phyloP scores from a whole-genome alignment of 92 coral and sea anemone species.

The Blastomussa wellsi region DNA sequence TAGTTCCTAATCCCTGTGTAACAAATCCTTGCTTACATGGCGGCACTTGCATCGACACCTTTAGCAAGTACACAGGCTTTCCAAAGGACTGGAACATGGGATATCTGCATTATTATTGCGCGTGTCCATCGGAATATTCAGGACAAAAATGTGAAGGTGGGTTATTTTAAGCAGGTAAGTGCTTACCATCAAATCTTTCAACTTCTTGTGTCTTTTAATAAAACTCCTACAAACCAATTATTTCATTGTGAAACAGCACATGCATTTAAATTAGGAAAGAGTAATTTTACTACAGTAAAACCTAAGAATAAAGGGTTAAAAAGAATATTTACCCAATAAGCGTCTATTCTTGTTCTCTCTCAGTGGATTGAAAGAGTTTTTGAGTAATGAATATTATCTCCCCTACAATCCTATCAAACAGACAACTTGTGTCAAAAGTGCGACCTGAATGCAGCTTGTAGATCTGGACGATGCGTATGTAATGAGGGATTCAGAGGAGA shows the following conservation, averaged over 20 bases:
- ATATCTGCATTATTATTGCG: conserved; percentile 73
- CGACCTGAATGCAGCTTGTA: conserved; percentile 76
- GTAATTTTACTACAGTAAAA: too few species aligned
- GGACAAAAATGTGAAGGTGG: conserved; percentile 76
- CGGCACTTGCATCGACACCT: conserved; percentile 87
- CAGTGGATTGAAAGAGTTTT: too few species aligned
- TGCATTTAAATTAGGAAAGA: too few species aligned
- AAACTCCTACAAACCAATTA: too few species aligned
- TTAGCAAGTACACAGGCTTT: conserved; percentile 86
- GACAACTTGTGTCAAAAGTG: conserved; percentile 74
- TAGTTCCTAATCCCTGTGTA: conserved; percentile 93
- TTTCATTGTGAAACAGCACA: too few species aligned
- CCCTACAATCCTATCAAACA: conserved; percentile 19
- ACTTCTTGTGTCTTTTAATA: too few species aligned
- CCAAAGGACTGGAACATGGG: conserved; percentile 88
- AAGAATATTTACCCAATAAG: neutral
- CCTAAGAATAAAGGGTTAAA: too few species aligned
- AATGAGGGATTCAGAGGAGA: conserved; percentile 80
- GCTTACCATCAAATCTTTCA: neutral
- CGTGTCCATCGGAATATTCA: conserved; percentile 65
- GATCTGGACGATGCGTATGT: conserved; percentile 73
- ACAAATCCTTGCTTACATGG: conserved; percentile 86
- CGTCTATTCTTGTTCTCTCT: neutral
- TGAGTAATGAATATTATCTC: neutral
- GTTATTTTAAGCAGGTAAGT: neutral